Conservation (phyloP, 2,888 invertebrate species). For the Polymixis flavicincta region DNA sequence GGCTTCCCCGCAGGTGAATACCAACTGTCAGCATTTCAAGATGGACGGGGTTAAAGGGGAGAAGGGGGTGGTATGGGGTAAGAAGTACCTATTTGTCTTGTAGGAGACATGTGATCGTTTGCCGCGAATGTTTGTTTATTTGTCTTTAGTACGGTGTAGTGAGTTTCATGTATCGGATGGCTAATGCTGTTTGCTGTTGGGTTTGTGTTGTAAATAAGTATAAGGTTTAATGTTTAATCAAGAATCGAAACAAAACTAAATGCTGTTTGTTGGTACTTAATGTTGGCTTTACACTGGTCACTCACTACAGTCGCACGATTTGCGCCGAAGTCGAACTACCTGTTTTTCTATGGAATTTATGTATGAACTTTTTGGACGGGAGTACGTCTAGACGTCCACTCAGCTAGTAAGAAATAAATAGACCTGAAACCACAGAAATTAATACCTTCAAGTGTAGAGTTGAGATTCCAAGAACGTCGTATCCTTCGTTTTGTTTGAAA, state of each 20-base stretch:
- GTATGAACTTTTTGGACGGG: too few relatives aligned
- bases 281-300: too few relatives aligned
- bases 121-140: conserved; percentile 80
- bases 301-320: too few relatives aligned
- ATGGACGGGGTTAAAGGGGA: conserved; percentile 71
- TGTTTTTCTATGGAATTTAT: too few relatives aligned
- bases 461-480: not conserved
- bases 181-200: conserved; percentile 31
- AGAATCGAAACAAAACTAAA: not conserved
- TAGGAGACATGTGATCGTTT: conserved; percentile 85
- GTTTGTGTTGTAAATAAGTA: not conserved
- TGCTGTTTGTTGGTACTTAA: too few relatives aligned
- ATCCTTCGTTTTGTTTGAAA: not conserved
- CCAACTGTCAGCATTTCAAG: conserved; percentile 82
- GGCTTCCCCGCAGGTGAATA: conserved; percentile 82
- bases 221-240: conserved; percentile 10
- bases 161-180: conserved; percentile 43
- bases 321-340: too few relatives aligned
- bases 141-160: conserved; percentile 74
- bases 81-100: conserved; percentile 83
- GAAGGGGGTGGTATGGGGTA: conserved; percentile 60
- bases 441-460: not conserved
- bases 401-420: too few relatives aligned
- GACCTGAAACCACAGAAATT: not conserved
- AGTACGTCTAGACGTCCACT: too few relatives aligned